Percentiles rank a stretch among this genome's conserved stretches.
Evolutionary conservation across 2,113 vertebrate species (phyloP).

Genomic region (Corapipo altera): DNA sequence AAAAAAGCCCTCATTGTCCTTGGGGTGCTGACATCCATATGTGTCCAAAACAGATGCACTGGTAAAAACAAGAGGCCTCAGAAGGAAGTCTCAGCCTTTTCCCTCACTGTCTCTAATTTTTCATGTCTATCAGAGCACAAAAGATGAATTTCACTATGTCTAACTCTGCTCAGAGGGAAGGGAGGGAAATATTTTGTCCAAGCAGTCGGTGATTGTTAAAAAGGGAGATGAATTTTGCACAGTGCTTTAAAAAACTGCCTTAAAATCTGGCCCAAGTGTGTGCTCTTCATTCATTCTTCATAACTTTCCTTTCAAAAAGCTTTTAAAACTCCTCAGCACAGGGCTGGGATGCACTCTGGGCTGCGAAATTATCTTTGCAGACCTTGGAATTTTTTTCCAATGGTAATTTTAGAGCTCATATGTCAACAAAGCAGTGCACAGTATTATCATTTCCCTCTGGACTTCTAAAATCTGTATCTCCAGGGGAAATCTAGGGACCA

Average conservation of each 20-base stretch:
- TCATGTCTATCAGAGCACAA: background rate
- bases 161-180: background rate
- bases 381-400: background rate
- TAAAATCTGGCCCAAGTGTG: background rate
- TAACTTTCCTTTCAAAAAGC: slow-evolving; percentile 35
- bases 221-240: slow-evolving; percentile 14
- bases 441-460: slow-evolving; percentile 15
- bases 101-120: background rate
- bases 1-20: background rate
- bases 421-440: background rate
- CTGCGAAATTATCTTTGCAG: slow-evolving; percentile 44
- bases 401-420: slow-evolving; percentile 35
- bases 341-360: background rate
- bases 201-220: background rate
- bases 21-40: background rate
- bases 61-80: background rate
- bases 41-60: background rate
- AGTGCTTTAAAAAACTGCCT: background rate
- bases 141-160: background rate
- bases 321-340: background rate
- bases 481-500: background rate
- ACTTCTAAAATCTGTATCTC: background rate
- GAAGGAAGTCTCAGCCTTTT: background rate
- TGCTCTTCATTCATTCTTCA: slow-evolving; percentile 24
- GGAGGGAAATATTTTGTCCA: background rate